Evolutionary conservation across 2,113 vertebrate genomes (phyloP), one percentile per base, ranked within the genome.

Genomic region (Origma solitaria): DNA sequence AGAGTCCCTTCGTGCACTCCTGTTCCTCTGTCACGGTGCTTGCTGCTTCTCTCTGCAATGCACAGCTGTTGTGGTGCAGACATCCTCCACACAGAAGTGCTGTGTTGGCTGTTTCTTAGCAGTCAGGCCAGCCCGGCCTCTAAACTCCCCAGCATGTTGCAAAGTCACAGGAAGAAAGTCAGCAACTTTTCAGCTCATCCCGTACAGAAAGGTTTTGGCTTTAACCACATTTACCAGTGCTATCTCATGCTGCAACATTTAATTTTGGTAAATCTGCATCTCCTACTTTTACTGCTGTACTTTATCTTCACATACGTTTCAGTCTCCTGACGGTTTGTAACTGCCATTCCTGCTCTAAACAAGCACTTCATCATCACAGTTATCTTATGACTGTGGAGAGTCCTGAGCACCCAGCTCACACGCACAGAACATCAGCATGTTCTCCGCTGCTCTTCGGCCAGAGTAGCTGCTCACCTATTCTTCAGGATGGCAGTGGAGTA

Each of bases 81-180:
- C 49, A 78, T 16, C 40, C n/a, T 90, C 71, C 27, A 6, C 8
- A 17, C 56, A 54, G 14, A 91, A 92, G 11, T 83, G 60, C 72
- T 94, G 44, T 6, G n/a, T 15, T 72, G 62, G 27, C 61, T 81
- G 38, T 51, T 64, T 61, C 20, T 47, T 16, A 64, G 56, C 4
- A 2, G 21, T 10, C 40, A 12, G 22, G 24, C 31, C 58, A 30
- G 47, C 13, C 28, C 60, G 66, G 44, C 24, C 22, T 78, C 21
- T 49, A 23, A 86, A 47, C 38, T 77, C 68, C 42, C 12, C 44
- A 80, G 82, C 7, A 4, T 40, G 51, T 51, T 88, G 56, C 90
- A 83, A 40, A 90, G 28, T 77, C 68, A 86, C 88, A 90, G 91
- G 91, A 96, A 93, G 69, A 88, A 94, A 81, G 64, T 65, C 85